phyloP scores from a whole-genome alignment of 2,113 vertebrate genomes.

The Phainopepla nitens region DNA sequence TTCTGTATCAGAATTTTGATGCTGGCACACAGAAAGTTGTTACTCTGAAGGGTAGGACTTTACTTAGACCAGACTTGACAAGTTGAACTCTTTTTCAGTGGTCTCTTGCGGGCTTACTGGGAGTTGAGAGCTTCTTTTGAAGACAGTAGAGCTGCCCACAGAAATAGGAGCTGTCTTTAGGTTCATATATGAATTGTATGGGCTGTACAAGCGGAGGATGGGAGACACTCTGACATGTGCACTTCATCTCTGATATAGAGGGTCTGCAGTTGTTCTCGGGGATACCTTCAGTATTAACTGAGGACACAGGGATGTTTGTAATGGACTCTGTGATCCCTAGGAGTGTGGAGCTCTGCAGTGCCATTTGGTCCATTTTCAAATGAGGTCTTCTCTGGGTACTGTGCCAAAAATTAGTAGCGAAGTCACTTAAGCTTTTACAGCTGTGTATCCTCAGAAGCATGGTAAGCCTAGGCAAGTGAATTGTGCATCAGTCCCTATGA shows the following conservation, averaged over 20 bases:
- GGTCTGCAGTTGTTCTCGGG: neutral
- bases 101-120: neutral
- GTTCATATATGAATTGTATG: accelerated
- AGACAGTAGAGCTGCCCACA: neutral
- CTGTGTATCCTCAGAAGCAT: neutral
- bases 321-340: neutral
- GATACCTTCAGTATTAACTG: neutral
- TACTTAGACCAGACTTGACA: neutral
- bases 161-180: neutral
- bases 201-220: accelerated
- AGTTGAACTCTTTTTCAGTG: neutral
- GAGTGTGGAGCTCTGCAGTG: neutral
- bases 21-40: neutral
- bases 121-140: neutral
- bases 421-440: neutral
- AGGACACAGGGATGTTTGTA: neutral
- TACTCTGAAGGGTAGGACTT: neutral
- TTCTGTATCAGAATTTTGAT: neutral
- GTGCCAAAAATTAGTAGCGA: neutral
- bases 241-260: neutral
- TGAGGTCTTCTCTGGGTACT: neutral
- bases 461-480: neutral
- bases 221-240: neutral
- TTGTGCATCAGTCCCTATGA: neutral
- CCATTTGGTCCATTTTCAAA: neutral